phyloP scores from a whole-genome alignment of 2,797 vertebrate species.

The Alfaro cultratus region DNA sequence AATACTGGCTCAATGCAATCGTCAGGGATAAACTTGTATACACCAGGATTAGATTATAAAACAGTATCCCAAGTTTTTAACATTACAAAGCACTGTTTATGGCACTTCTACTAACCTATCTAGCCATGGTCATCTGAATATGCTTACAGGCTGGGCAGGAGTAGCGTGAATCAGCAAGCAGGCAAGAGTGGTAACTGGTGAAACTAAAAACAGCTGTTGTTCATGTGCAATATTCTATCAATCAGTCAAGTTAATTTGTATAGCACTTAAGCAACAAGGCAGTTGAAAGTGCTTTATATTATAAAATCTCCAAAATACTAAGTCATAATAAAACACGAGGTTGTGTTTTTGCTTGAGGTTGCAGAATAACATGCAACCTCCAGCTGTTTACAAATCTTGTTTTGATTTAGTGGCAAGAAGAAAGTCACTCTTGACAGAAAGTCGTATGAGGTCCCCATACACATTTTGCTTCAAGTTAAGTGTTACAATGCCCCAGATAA shows the following conservation, averaged over 20 bases:
- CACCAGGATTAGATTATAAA: background rate
- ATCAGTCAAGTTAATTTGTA: background rate
- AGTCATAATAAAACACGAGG: no score
- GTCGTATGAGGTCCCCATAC: background rate
- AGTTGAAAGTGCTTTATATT: no score
- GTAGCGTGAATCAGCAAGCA: background rate
- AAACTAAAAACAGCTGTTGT: background rate
- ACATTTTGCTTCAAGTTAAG: background rate
- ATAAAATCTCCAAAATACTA: no score
- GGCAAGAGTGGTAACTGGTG: background rate
- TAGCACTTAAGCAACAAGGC: no score
- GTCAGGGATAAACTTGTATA: background rate
- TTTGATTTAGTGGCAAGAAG: background rate
- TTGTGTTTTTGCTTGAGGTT: no score
- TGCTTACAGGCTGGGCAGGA: background rate
- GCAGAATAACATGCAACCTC: no score
- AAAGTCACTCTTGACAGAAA: slow-evolving; percentile 1
- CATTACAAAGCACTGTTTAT: background rate
- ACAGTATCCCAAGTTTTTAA: background rate
- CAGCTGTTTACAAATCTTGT: background rate
- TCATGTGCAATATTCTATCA: background rate
- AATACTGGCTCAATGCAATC: background rate
- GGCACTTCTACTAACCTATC: background rate
- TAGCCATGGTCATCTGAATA: background rate
- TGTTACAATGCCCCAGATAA: background rate